Evolutionary conservation across 2,797 vertebrate species (phyloP), one percentile per base, ranked within the genome.

Genomic region (Ctenopoma multispine): DNA sequence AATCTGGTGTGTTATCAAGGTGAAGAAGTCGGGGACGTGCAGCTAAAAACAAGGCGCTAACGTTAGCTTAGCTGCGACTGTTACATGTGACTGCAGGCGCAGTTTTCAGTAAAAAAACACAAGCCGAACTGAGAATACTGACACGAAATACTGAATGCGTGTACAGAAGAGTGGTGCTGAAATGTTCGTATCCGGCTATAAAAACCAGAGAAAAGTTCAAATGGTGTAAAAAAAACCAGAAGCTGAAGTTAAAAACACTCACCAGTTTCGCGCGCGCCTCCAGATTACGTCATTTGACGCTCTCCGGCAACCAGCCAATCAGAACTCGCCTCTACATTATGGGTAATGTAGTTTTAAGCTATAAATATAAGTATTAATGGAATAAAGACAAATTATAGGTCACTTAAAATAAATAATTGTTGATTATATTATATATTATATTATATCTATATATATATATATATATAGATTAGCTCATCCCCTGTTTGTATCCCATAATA

Each of bases 311-410:
- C 1, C 18, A 64, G 10, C 90, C 89, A 92, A 91, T 92, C 83
- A 79, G 0, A 63, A 12, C 0, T 3, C 4, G 20, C 15, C 3
- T 7, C 0, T 0, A 81, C 2, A 23, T 79, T 65, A 23, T 88
- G 91, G 92, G 90, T 69, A 86, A 86, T 80, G 83, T 7, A 90
- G 91, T 93, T 82, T 74, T 24, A 4, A 5, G 41, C 1, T 0
- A 0, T 2, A n/a, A 7, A 56, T 0, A 4, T 0, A 0, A 0
- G 0, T 5, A 0, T 14, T 10, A 0, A 0, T n/a, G 0, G 29
- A 21, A 41, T 2, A 63, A 17, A 41, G 6, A 14, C 7, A n/a
- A 47, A 48, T 34, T 3, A 48, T 6, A 6, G 2, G 7, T 4
- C n/a, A 47, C 7, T 15, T 31, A 48, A 23, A 47, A 71, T 17